Evolutionary conservation across 1,140 invertebrate genomes (phyloP).

Genomic region (Neodiprion fabricii): DNA sequence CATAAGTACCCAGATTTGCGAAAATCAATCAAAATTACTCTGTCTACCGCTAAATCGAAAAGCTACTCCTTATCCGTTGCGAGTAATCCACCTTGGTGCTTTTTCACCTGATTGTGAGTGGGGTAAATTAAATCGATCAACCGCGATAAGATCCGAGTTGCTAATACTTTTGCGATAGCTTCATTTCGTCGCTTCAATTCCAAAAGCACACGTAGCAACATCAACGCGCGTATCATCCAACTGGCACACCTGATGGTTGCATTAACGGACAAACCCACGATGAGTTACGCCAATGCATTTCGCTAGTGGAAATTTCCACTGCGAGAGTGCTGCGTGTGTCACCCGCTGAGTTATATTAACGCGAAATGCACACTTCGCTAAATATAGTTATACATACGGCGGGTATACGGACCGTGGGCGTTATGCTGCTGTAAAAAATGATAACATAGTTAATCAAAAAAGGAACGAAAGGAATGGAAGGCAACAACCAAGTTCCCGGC

Average conservation of each 20-base stretch:
- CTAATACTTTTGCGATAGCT: background rate
- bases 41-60: no score
- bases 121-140: background rate
- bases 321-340: conserved; percentile 30
- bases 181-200: background rate
- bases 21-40: no score
- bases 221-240: background rate
- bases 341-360: conserved; percentile 38
- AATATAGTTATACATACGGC: background rate
- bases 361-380: conserved; percentile 32
- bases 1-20: no score
- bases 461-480: no score
- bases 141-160: background rate
- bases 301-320: conserved; percentile 51
- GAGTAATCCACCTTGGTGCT: no score
- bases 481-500: no score
- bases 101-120: background rate
- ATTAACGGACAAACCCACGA: conserved; percentile 11
- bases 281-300: conserved; percentile 46
- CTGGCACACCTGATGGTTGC: no score
- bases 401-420: background rate
- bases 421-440: background rate
- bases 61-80: no score
- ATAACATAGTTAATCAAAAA: no score
- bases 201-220: conserved; percentile 16